Evolutionary conservation across 2,888 invertebrate species (phyloP).

Genomic region (Scaptomyza cyrtandrae): DNA sequence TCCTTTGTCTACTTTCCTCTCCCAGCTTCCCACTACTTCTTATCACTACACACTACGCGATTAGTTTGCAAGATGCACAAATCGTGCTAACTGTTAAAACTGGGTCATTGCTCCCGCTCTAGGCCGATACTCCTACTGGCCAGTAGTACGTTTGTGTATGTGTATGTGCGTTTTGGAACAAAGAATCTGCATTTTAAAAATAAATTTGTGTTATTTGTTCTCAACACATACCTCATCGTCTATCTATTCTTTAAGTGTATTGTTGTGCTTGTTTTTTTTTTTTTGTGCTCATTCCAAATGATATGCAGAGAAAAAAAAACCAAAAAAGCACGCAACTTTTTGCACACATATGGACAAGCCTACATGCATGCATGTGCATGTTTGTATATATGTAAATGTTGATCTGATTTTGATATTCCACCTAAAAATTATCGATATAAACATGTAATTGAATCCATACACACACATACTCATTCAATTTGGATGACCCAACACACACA

Average conservation of each 20-base stretch:
- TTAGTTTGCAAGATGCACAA: slow-evolving; percentile 26
- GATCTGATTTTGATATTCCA: slow-evolving; percentile 46
- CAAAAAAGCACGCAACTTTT: neutral
- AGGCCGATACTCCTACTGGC: slow-evolving; percentile 40
- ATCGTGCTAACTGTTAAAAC: slow-evolving; percentile 26
- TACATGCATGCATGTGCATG: slow-evolving; percentile 11
- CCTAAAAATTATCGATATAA: slow-evolving; percentile 37
- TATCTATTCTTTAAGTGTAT: slow-evolving; percentile 30
- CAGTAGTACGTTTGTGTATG: slow-evolving; percentile 12
- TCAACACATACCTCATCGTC: slow-evolving; percentile 21
- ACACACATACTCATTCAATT: slow-evolving; percentile 18
- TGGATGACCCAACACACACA: slow-evolving; percentile 46
- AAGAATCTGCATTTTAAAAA: slow-evolving; percentile 62
- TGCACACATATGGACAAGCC: neutral
- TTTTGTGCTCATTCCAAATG: slow-evolving; percentile 49
- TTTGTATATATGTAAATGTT: slow-evolving; percentile 15
- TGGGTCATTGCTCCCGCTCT: slow-evolving; percentile 58
- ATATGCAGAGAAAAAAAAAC: slow-evolving; percentile 20
- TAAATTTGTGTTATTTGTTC: slow-evolving; percentile 43
- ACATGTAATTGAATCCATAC: slow-evolving; percentile 19
- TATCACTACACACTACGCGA: neutral
- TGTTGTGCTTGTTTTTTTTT: slow-evolving; percentile 36
- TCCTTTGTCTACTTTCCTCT: neutral
- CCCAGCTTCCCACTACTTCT: neutral
- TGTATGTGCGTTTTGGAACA: slow-evolving; percentile 35